These are phyloP conservation scores for Macquaria australasica DNA, from an alignment of 2,113 vertebrate genomes.

Conservation along the genomic window DNA sequence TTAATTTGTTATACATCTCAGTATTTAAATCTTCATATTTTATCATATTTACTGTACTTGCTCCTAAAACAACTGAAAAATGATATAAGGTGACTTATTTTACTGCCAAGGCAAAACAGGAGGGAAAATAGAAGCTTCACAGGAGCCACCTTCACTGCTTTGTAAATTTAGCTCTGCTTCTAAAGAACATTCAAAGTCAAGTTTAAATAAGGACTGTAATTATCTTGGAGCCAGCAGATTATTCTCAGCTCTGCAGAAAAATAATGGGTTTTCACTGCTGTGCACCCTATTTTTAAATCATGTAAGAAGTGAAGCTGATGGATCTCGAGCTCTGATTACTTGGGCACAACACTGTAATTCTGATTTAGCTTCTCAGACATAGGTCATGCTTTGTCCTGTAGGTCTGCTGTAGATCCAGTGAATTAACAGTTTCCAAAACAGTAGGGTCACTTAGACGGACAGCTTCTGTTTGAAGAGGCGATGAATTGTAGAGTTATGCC, in stretches of 20 bases:
- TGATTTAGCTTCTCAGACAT: not conserved
- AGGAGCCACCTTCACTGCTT: slow-evolving; percentile 33
- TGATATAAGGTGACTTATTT: not conserved
- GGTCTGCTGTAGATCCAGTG: not conserved
- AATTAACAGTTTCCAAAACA: not conserved
- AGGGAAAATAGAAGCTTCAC: slow-evolving; percentile 15
- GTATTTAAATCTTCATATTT: not conserved
- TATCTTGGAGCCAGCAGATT: slow-evolving; percentile 63
- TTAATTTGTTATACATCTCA: not conserved
- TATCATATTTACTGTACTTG: not conserved
- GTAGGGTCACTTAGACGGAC: not conserved
- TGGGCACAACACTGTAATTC: slow-evolving; percentile 7
- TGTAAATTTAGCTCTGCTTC: slow-evolving; percentile 58
- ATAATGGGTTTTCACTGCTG: slow-evolving; percentile 56
- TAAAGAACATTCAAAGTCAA: slow-evolving; percentile 62
- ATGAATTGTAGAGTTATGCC: slow-evolving; percentile 36
- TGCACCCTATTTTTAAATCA: slow-evolving; percentile 50
- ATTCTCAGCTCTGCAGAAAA: slow-evolving; percentile 63
- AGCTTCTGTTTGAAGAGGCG: slow-evolving; percentile 38
- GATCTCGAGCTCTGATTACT: not conserved
- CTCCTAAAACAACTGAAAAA: not conserved
- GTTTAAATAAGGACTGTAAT: slow-evolving; percentile 66
- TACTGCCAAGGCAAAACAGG: slow-evolving; percentile 1
- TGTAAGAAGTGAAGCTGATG: slow-evolving; percentile 10
- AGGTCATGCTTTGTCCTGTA: not conserved